Conservation (phyloP, 1,140 invertebrate species). For the Drosophila trapezifrons region DNA sequence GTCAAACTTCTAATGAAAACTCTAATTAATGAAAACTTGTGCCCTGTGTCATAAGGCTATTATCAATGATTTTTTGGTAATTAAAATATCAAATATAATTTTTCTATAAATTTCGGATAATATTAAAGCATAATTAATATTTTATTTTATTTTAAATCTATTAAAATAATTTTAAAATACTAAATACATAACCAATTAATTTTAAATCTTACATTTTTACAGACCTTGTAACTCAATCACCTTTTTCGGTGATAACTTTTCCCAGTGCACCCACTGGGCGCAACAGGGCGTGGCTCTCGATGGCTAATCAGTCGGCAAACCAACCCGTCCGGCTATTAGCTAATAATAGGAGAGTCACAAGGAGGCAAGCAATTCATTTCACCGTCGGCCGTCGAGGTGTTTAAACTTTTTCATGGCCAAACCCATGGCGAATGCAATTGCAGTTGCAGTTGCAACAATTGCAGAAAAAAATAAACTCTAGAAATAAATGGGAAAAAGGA, state of each 20-base stretch:
- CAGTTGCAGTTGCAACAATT: slow-evolving; percentile 60
- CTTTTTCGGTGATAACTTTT: not conserved
- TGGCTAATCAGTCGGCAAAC: slow-evolving; percentile 51
- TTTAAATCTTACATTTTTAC: not conserved
- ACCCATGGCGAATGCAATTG: slow-evolving; percentile 54
- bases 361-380: slow-evolving; percentile 31
- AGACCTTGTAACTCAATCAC: not conserved
- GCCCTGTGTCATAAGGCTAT: too few relatives aligned
- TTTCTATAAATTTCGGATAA: too few relatives aligned
- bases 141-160: too few relatives aligned
- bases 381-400: slow-evolving; percentile 55
- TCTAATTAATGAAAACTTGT: too few relatives aligned
- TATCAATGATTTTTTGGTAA: too few relatives aligned
- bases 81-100: too few relatives aligned
- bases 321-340: slow-evolving; percentile 46
- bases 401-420: slow-evolving; percentile 83
- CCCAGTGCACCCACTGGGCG: slow-evolving; percentile 4
- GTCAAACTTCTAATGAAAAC: too few relatives aligned
- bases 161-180: too few relatives aligned
- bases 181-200: too few relatives aligned
- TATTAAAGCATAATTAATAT: too few relatives aligned
- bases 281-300: slow-evolving; percentile 21
- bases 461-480: slow-evolving; percentile 17
- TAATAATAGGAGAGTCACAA: slow-evolving; percentile 56
- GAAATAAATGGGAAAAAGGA: not conserved